Evolutionary conservation across 1,140 invertebrate species (phyloP).

Genomic region (Apocrypta bakeri): DNA sequence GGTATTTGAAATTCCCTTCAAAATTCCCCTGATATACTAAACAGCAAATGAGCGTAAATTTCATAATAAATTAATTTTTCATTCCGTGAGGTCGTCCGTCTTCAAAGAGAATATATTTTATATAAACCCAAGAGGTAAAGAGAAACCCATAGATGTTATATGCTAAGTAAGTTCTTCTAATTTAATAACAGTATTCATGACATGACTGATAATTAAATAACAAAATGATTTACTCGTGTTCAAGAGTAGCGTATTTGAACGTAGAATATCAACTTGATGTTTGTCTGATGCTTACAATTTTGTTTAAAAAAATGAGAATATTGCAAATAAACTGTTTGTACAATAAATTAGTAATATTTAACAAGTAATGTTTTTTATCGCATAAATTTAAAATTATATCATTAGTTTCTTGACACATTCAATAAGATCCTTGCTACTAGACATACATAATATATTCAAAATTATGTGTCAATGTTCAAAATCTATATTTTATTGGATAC

Average conservation of each 20-base stretch:
- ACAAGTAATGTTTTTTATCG: no score
- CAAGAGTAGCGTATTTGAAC: neutral
- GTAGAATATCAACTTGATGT: neutral
- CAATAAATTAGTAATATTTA: no score
- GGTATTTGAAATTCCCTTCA: conserved; percentile 18
- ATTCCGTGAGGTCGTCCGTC: neutral
- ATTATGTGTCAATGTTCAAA: neutral
- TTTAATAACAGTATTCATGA: neutral
- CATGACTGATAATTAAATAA: conserved; percentile 5
- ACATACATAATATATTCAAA: neutral
- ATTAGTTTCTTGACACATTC: no score
- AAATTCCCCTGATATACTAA: neutral
- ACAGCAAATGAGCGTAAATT: neutral
- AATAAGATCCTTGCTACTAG: neutral
- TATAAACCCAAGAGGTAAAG: neutral
- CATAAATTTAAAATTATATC: no score
- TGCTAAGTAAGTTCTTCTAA: neutral
- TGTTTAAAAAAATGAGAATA: no score
- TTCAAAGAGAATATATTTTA: conserved; percentile 16
- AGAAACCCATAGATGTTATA: neutral
- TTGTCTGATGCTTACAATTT: neutral
- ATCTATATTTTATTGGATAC: neutral
- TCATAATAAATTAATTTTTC: conserved; percentile 12
- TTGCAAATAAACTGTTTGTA: no score
- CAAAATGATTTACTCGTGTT: neutral